Percentiles rank a stretch among this genome's conserved stretches.
phyloP scores from a whole-genome alignment of 2,113 vertebrate genomes.

The Pteronura brasiliensis region DNA sequence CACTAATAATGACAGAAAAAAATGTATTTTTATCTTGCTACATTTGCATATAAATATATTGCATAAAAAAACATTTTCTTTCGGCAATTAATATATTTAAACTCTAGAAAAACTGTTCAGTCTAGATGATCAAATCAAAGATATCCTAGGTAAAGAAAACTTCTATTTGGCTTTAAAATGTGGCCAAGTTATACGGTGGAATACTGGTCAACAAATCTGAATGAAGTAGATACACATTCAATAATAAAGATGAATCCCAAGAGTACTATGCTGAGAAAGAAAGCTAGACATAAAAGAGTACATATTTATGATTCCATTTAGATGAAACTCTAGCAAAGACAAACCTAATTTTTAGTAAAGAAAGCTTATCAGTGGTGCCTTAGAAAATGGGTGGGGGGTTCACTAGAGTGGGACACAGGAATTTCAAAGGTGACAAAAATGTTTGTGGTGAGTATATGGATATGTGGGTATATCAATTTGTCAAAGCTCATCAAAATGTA shows the following conservation, averaged over 20 bases:
- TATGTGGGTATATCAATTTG: neutral
- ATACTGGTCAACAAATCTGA: neutral
- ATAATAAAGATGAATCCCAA: neutral
- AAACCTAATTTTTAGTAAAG: neutral
- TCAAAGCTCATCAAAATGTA: neutral
- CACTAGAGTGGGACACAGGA: neutral
- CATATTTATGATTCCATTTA: neutral
- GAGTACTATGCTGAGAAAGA: neutral
- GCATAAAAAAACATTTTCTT: neutral
- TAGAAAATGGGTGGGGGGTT: neutral
- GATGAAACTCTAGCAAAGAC: neutral
- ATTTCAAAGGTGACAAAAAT: neutral
- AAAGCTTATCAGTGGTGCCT: neutral
- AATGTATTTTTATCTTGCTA: neutral
- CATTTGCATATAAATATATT: neutral
- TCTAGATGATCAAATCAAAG: neutral
- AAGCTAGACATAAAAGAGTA: neutral
- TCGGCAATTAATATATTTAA: neutral
- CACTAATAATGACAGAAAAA: neutral
- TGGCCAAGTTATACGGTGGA: neutral
- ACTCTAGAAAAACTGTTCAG: neutral
- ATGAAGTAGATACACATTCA: neutral
- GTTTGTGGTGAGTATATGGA: neutral
- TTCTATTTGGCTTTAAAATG: neutral
- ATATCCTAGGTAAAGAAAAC: neutral